Evolutionary conservation across 2,113 vertebrate genomes (phyloP).

Genomic region (Rhinogobius similis): DNA sequence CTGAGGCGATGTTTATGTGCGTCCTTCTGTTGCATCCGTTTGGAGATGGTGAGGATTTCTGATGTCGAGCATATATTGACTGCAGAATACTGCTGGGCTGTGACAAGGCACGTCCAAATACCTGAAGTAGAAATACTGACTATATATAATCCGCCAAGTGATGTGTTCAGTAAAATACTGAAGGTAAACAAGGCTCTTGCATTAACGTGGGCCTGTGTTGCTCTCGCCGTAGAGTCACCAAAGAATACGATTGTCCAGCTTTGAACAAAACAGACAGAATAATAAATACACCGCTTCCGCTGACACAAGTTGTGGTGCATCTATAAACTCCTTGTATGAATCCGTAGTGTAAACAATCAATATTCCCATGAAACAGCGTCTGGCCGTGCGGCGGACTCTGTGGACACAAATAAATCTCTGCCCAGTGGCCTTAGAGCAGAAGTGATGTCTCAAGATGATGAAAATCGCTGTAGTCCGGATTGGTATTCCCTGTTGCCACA

Average conservation of each 20-base stretch:
- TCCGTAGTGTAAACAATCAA: slow-evolving; percentile 52
- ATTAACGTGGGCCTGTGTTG: slow-evolving; percentile 52
- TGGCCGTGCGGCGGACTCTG: slow-evolving; percentile 50
- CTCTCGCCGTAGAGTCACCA: slow-evolving; percentile 34
- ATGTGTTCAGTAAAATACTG: slow-evolving; percentile 26
- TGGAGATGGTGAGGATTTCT: slow-evolving; percentile 41
- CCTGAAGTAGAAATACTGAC: slow-evolving; percentile 8
- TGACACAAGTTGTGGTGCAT: slow-evolving; percentile 44
- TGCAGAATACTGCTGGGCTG: slow-evolving; percentile 9
- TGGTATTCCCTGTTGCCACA: slow-evolving; percentile 57
- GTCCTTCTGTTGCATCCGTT: slow-evolving; percentile 65
- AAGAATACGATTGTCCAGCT: slow-evolving; percentile 25
- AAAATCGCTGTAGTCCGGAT: slow-evolving; percentile 64
- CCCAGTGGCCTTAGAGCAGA: slow-evolving; percentile 46
- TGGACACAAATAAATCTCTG: slow-evolving; percentile 48
- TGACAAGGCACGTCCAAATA: slow-evolving; percentile 37
- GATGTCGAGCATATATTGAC: slow-evolving; percentile 38
- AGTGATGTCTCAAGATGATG: slow-evolving; percentile 60
- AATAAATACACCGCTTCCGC: slow-evolving; percentile 52
- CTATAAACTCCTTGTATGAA: slow-evolving; percentile 38
- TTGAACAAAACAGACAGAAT: slow-evolving; percentile 33
- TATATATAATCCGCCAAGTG: slow-evolving; percentile 3
- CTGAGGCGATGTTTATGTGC: slow-evolving; percentile 53
- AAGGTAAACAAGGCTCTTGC: slow-evolving; percentile 37
- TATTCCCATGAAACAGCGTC: slow-evolving; percentile 45